phyloP scores from a whole-genome alignment of 2,113 vertebrate genomes.

The Petromus typicus region DNA sequence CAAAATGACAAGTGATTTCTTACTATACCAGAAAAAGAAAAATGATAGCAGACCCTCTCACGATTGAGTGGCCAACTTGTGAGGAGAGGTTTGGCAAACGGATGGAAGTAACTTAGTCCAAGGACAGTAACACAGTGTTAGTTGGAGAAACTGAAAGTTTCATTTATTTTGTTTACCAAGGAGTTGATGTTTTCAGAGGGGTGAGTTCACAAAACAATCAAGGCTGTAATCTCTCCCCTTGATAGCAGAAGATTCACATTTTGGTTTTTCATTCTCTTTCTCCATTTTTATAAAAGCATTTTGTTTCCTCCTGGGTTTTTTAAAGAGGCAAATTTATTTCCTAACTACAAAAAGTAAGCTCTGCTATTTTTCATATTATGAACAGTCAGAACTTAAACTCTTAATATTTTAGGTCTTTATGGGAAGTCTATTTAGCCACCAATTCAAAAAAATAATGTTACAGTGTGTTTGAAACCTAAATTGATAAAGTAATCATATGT shows the following conservation, averaged over 20 bases:
- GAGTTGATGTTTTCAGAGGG: constrained; percentile 28
- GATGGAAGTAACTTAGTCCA: constrained; percentile 20
- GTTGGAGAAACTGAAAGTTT: constrained; percentile 45
- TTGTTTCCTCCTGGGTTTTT: constrained; percentile 48
- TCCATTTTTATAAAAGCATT: constrained; percentile 46
- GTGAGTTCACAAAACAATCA: constrained; percentile 47
- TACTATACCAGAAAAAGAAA: constrained; percentile 40
- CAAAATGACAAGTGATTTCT: constrained; percentile 55
- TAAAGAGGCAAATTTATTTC: not conserved
- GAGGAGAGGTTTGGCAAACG: constrained; percentile 52
- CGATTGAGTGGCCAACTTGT: constrained; percentile 43
- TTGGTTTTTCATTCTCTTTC: constrained; percentile 11
- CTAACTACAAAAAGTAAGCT: not conserved
- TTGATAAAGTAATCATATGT: not conserved
- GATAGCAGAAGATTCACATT: constrained; percentile 3
- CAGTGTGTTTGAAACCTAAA: constrained; percentile 21
- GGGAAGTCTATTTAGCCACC: not conserved
- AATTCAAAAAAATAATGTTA: constrained; percentile 16
- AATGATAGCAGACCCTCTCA: not conserved
- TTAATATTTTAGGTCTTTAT: not conserved
- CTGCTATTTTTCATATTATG: not conserved
- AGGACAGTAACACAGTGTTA: not conserved
- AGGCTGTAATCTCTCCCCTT: not conserved
- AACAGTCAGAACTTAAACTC: not conserved
- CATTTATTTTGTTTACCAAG: constrained; percentile 63